These are phyloP conservation scores for Phacellophora camtschatica DNA, from an alignment of 30 jellyfish, hydroid and myxozoan species.

Conservation along the genomic window DNA sequence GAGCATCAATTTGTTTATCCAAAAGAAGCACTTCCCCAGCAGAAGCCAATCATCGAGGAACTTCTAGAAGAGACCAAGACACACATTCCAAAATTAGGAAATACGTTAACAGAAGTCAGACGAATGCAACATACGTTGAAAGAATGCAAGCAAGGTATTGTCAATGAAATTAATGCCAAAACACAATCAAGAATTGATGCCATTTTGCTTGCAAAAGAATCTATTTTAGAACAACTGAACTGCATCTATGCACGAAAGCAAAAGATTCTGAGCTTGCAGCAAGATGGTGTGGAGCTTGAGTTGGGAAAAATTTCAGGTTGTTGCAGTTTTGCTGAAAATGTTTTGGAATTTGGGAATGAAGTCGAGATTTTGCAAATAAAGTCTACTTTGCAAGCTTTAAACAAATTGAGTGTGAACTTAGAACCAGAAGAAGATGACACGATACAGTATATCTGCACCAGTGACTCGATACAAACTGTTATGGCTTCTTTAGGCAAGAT, in stretches of 20 bases:
- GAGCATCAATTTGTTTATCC: conserved; percentile 98
- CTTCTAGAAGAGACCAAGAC: conserved; percentile 73
- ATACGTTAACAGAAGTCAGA: conserved; percentile 70
- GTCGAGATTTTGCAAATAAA: conserved; percentile 90
- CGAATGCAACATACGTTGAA: conserved; percentile 73
- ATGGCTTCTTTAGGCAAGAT: conserved; percentile 90
- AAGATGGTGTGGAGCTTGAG: conserved; percentile 93
- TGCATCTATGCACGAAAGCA: conserved; percentile 74
- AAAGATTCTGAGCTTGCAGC: conserved; percentile 87
- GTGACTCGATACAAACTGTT: conserved; percentile 71
- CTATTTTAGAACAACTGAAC: conserved; percentile 65
- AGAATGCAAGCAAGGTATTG: conserved; percentile 74
- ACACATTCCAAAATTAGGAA: conserved; percentile 70
- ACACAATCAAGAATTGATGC: conserved; percentile 93
- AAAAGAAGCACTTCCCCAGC: conserved; percentile 93
- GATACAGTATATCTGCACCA: conserved; percentile 80
- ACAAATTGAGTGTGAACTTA: conserved; percentile 59
- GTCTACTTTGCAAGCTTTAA: conserved; percentile 79
- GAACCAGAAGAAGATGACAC: conserved; percentile 99
- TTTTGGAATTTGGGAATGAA: conserved; percentile 88
- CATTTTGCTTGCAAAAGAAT: conserved; percentile 71
- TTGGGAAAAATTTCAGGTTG: conserved; percentile 91
- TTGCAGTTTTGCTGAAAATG: conserved; percentile 92
- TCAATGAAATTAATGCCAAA: conserved; percentile 81
- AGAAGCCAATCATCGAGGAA: conserved; percentile 80